Evolutionary conservation across 1,140 invertebrate genomes (phyloP).

Genomic region (Maconellicoccus hirsutus): DNA sequence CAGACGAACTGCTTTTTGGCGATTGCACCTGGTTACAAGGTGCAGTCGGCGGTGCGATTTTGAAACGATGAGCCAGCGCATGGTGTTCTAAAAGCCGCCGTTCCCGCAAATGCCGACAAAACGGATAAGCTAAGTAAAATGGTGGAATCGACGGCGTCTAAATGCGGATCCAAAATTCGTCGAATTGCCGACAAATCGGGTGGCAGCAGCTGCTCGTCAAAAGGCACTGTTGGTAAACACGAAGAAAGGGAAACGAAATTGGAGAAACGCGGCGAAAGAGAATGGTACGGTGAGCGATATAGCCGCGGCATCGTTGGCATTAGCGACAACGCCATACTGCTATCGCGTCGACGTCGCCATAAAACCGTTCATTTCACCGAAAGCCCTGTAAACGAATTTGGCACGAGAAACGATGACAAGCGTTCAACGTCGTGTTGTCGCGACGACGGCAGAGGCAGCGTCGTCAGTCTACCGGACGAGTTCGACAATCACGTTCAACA

Average conservation of each 20-base stretch:
- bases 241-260: not conserved
- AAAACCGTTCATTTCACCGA: constrained; percentile 65
- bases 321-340: constrained; percentile 14
- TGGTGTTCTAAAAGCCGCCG: not conserved
- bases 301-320: not conserved
- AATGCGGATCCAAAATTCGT: constrained; percentile 10
- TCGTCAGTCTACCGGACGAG: constrained; percentile 36
- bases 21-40: not conserved
- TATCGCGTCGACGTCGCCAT: constrained; percentile 32
- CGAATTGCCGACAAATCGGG: constrained; percentile 5
- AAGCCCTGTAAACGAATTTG: constrained; percentile 38
- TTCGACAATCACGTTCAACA: constrained; percentile 51
- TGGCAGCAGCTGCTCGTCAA: constrained; percentile 17
- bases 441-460: constrained; percentile 40
- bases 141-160: constrained; percentile 5
- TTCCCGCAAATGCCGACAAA: constrained; percentile 5
- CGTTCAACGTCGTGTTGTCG: constrained; percentile 35
- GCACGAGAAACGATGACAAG: constrained; percentile 31
- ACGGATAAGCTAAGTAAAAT: constrained; percentile 11
- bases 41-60: not conserved
- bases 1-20: not conserved
- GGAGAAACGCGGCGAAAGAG: not conserved
- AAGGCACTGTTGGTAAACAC: constrained; percentile 22
- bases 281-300: not conserved
- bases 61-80: not conserved